These are phyloP conservation scores for Danio kyathit DNA, from an alignment of 2,797 vertebrate genomes.

Conservation along the genomic window DNA sequence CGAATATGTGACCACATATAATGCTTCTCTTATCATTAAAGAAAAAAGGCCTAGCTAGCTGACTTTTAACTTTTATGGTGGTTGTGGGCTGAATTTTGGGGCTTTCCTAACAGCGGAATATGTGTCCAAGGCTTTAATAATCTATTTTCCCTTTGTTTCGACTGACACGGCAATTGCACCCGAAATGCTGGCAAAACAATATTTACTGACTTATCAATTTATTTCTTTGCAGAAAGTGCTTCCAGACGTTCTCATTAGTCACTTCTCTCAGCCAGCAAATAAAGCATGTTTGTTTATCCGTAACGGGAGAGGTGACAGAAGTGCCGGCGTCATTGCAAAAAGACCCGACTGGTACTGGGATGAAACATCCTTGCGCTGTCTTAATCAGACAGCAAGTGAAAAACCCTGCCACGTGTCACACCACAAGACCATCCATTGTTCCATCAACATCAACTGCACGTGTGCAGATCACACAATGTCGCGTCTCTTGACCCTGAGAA, in stretches of 20 bases:
- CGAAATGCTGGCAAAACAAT: slow-evolving; percentile 49
- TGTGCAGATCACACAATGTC: slow-evolving; percentile 12
- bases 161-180: slow-evolving; percentile 45
- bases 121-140: slow-evolving; percentile 72
- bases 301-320: slow-evolving; percentile 51
- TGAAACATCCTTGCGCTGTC: neutral
- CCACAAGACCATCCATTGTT: slow-evolving; percentile 1
- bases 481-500: slow-evolving; percentile 1
- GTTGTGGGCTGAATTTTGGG: slow-evolving; percentile 73
- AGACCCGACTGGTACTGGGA: neutral
- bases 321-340: slow-evolving; percentile 24
- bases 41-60: slow-evolving; percentile 72
- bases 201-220: slow-evolving; percentile 43
- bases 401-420: slow-evolving; percentile 12
- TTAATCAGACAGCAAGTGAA: slow-evolving; percentile 17
- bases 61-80: slow-evolving; percentile 85
- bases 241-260: slow-evolving; percentile 49
- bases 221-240: slow-evolving; percentile 42
- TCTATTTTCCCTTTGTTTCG: slow-evolving; percentile 62
- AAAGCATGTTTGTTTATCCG: slow-evolving; percentile 37
- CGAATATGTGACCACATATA: slow-evolving; percentile 73
- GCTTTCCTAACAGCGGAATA: slow-evolving; percentile 75
- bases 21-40: slow-evolving; percentile 83
- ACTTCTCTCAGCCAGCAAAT: slow-evolving; percentile 35
- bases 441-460: neutral